Evolutionary conservation across 2,797 vertebrate species (phyloP).

Genomic region (Alfaro cultratus): DNA sequence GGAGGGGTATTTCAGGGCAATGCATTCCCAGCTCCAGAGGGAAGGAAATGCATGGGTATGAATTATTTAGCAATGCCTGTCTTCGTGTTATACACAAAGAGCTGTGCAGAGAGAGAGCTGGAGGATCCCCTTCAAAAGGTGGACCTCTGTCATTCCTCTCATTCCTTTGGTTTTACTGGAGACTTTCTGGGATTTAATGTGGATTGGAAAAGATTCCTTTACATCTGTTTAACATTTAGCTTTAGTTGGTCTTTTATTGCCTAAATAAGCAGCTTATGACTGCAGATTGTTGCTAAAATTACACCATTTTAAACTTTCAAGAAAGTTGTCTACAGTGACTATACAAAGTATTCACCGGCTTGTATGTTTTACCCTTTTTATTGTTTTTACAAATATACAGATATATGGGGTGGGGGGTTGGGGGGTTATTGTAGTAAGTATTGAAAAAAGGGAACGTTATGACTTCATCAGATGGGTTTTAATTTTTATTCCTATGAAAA

Average conservation of each 20-base stretch:
- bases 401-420: neutral
- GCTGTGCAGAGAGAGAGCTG: slow-evolving; percentile 4
- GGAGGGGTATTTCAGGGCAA: slow-evolving; percentile 32
- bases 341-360: neutral
- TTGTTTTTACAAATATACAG: neutral
- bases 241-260: neutral
- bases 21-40: slow-evolving; percentile 35
- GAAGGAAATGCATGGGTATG: slow-evolving; percentile 64
- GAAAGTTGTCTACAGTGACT: neutral
- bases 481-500: neutral
- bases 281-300: neutral
- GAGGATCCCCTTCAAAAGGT: slow-evolving; percentile 28
- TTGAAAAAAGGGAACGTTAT: neutral
- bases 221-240: neutral
- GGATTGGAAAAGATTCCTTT: neutral
- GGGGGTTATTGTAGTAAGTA: neutral
- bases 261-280: neutral
- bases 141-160: slow-evolving; percentile 4
- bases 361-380: neutral
- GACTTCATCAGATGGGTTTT: neutral
- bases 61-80: slow-evolving; percentile 70
- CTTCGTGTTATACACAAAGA: slow-evolving; percentile 64
- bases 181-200: neutral
- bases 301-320: neutral
- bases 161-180: slow-evolving; percentile 13